A percentile compares a stretch with the other conserved stretches of the same genome.
phyloP scores from a whole-genome alignment of 2,113 vertebrate species.

The Nothoprocta perdicaria region DNA sequence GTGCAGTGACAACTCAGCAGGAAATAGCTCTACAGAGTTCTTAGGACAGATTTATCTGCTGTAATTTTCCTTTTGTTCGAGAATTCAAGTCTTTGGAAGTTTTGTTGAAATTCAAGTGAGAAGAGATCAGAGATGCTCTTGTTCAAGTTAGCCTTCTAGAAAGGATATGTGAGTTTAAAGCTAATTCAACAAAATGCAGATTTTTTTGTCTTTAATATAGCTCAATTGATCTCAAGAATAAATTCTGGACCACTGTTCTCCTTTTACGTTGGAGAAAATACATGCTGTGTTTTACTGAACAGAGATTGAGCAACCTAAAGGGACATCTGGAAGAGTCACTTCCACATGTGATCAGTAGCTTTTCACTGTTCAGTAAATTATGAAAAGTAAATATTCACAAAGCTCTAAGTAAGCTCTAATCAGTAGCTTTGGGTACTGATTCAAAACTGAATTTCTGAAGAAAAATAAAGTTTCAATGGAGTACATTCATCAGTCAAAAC shows the following conservation, averaged over 20 bases:
- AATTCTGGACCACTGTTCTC: not conserved
- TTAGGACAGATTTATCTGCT: not conserved
- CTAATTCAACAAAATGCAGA: not conserved
- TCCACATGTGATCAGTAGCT: not conserved
- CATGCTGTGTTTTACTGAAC: not conserved
- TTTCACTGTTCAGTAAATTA: not conserved
- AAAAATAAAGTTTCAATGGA: fast-evolving
- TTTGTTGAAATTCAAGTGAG: not conserved
- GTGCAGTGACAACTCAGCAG: not conserved
- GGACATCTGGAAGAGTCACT: not conserved
- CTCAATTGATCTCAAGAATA: not conserved
- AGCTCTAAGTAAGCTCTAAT: not conserved
- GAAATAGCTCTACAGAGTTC: not conserved
- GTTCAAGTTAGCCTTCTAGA: not conserved
- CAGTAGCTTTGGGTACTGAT: not conserved
- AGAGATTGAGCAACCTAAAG: not conserved
- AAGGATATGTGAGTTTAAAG: not conserved
- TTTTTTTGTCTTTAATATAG: not conserved
- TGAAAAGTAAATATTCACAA: not conserved
- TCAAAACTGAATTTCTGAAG: not conserved
- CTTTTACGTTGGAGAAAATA: not conserved
- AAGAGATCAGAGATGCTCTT: not conserved
- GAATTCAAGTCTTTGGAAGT: not conserved
- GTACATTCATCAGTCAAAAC: not conserved
- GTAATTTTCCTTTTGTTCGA: not conserved